Conservation (phyloP, 2,797 vertebrate genomes). For the Babyrousa celebensis region DNA sequence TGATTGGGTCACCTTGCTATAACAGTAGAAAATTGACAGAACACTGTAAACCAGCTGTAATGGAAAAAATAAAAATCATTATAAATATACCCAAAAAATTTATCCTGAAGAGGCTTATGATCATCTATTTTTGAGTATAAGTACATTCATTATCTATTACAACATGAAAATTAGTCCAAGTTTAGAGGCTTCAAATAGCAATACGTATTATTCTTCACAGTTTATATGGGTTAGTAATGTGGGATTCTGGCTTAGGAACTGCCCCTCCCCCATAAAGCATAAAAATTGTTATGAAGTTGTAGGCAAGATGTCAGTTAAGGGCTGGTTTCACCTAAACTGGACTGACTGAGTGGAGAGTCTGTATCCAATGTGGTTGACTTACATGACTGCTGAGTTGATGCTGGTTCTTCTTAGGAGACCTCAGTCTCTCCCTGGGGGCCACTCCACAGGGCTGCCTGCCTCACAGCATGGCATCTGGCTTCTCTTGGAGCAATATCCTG, state of each 20-base stretch:
- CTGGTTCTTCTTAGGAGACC: not conserved
- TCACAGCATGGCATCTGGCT: not conserved
- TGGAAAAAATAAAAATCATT: no score
- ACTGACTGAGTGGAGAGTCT: not conserved
- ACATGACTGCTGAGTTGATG: not conserved
- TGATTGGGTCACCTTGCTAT: no score
- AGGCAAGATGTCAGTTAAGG: not conserved
- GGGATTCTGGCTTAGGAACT: not conserved
- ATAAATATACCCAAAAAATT: no score
- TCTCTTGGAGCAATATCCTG: not conserved
- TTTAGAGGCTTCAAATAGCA: not conserved
- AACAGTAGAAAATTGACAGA: no score
- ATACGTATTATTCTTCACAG: not conserved
- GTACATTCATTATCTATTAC: not conserved
- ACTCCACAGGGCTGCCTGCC: not conserved
- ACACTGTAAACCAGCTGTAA: no score
- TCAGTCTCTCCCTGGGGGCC: not conserved
- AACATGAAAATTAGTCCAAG: not conserved
- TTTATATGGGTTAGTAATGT: not conserved
- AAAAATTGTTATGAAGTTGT: not conserved
- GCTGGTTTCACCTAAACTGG: not conserved
- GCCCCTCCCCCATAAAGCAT: rapidly evolving
- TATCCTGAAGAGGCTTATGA: not conserved
- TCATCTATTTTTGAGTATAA: not conserved
- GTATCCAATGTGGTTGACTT: not conserved